phyloP scores from a whole-genome alignment of 2,113 vertebrate species.

The Salvelinus alpinus region DNA sequence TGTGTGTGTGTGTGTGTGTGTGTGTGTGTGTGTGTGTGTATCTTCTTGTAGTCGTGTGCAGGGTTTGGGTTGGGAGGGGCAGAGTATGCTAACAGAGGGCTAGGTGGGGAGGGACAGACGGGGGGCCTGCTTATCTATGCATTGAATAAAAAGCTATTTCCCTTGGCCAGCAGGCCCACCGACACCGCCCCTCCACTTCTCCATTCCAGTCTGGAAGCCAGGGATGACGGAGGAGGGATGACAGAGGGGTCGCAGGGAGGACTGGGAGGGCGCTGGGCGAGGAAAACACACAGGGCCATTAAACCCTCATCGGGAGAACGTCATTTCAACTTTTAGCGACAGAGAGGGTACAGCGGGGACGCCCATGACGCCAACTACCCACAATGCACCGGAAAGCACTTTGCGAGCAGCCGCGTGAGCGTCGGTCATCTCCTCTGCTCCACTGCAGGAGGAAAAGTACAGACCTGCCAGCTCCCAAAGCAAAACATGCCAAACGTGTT shows the following conservation, averaged over 20 bases:
- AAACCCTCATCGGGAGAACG: conserved; percentile 27
- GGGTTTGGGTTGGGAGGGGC: neutral
- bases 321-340: neutral
- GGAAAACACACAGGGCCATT: conserved; percentile 15
- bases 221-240: conserved; percentile 29
- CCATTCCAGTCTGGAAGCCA: conserved; percentile 25
- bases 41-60: neutral
- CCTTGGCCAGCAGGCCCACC: conserved; percentile 48
- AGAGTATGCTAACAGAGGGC: neutral
- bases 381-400: neutral
- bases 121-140: conserved; percentile 72
- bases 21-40: neutral
- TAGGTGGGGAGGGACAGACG: conserved; percentile 10
- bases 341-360: neutral
- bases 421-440: neutral
- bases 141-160: conserved; percentile 71
- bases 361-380: neutral
- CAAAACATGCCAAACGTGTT: too few relatives aligned
- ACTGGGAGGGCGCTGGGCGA: neutral
- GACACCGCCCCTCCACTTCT: conserved; percentile 40
- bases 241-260: conserved; percentile 34
- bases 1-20: too few relatives aligned
- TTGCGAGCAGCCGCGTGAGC: neutral
- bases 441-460: neutral
- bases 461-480: neutral